Evolutionary conservation across 2,797 vertebrate genomes (phyloP).

Genomic region (Chelon labrosus): DNA sequence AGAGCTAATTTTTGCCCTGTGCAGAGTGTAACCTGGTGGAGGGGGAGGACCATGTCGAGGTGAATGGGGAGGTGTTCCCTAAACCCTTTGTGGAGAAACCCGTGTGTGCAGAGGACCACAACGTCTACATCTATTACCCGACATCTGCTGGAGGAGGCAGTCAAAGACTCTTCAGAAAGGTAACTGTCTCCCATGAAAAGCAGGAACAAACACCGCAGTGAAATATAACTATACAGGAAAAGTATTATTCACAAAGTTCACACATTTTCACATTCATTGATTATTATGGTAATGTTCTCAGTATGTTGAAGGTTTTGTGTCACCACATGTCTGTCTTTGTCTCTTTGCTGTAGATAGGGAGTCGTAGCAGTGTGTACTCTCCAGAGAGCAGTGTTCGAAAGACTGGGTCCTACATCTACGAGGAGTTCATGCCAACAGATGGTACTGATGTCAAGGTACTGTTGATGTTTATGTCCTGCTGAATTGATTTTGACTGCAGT

Average conservation of each 20-base stretch:
- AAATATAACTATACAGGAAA: not conserved
- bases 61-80: constrained; percentile 95
- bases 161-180: constrained; percentile 98
- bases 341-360: constrained; percentile 89
- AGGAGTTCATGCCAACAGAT: constrained; percentile 98
- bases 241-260: not conserved
- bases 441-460: constrained; percentile 97
- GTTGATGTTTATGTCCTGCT: not conserved
- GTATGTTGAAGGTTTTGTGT: not conserved
- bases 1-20: not conserved
- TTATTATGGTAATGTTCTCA: not conserved
- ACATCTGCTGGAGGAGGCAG: constrained; percentile 97
- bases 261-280: not conserved
- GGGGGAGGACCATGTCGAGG: constrained; percentile 96
- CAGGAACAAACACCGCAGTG: not conserved
- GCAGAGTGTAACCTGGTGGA: constrained; percentile 88
- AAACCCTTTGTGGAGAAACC: constrained; percentile 99
- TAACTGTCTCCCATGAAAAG: not conserved
- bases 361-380: constrained; percentile 97
- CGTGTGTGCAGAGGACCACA: constrained; percentile 98
- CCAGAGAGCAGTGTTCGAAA: constrained; percentile 95
- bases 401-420: constrained; percentile 97
- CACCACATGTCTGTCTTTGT: not conserved
- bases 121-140: constrained; percentile 99
- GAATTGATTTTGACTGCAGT: not conserved